phyloP scores from a whole-genome alignment of 2,888 invertebrate species.

The Polietes domitor region DNA sequence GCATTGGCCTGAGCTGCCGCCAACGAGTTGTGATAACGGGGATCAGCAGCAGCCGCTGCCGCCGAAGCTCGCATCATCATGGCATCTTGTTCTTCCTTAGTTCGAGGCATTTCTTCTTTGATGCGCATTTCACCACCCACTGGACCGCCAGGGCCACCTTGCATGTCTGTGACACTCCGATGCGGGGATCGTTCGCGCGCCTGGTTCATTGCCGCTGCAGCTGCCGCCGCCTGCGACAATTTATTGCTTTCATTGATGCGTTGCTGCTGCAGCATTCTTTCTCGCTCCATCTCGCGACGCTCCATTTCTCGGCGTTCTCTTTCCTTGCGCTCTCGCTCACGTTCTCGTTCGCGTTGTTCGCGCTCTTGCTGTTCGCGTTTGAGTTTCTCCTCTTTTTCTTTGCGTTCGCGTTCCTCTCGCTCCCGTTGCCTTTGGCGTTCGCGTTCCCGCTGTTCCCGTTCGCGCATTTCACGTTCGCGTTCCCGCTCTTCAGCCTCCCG shows the following conservation, averaged over 20 bases:
- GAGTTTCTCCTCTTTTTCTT: constrained; percentile 82
- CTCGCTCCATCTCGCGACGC: constrained; percentile 84
- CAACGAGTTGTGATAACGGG: constrained; percentile 82
- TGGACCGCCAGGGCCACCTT: constrained; percentile 76
- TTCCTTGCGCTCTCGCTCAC: constrained; percentile 83
- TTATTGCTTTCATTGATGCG: constrained; percentile 82
- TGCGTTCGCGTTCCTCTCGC: constrained; percentile 80
- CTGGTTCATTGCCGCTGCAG: constrained; percentile 77
- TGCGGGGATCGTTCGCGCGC: constrained; percentile 88
- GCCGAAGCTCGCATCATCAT: constrained; percentile 81
- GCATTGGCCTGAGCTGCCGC: constrained; percentile 79
- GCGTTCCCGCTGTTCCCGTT: constrained; percentile 80
- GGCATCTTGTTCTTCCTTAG: constrained; percentile 81
- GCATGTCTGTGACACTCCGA: constrained; percentile 84
- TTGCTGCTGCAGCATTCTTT: constrained; percentile 84
- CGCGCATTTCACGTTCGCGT: constrained; percentile 79
- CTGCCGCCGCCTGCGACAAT: constrained; percentile 78
- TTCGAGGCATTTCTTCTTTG: constrained; percentile 82
- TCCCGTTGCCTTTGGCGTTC: constrained; percentile 79
- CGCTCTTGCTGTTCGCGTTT: constrained; percentile 83
- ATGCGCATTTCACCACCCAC: constrained; percentile 78
- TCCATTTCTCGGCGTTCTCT: constrained; percentile 83
- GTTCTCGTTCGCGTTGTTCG: constrained; percentile 83
- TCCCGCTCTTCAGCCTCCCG: constrained; percentile 83
- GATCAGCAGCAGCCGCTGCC: constrained; percentile 78